Evolutionary conservation across 2,797 vertebrate genomes (phyloP).

Genomic region (Eurystomus glaucurus): DNA sequence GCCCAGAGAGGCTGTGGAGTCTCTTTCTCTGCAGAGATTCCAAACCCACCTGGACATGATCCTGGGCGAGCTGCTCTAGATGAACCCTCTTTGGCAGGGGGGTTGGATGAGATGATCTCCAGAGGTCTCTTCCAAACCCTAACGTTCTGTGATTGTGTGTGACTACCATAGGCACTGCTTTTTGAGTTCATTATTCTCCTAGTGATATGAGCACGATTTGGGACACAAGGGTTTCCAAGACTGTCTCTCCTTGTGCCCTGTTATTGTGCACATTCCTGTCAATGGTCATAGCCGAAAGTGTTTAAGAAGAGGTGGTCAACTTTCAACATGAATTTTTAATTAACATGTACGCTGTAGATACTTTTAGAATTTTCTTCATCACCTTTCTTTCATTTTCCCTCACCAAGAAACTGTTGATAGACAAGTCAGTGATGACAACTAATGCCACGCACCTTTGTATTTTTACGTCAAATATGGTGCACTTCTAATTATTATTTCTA

Average conservation of each 20-base stretch:
- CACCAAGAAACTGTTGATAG: rapidly evolving
- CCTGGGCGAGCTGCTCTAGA: not conserved
- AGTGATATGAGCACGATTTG: rapidly evolving
- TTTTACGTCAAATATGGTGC: not conserved
- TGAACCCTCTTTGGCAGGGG: not conserved
- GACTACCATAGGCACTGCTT: rapidly evolving
- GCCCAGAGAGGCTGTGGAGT: not conserved
- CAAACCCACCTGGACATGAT: not conserved
- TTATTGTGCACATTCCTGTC: rapidly evolving
- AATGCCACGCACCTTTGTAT: not conserved
- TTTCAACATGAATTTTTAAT: not conserved
- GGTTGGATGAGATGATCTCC: not conserved
- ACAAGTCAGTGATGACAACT: not conserved
- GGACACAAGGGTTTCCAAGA: not conserved
- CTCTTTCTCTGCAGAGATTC: not conserved
- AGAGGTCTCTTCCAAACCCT: not conserved
- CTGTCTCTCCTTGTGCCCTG: rapidly evolving
- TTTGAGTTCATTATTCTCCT: not conserved
- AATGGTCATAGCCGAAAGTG: not conserved
- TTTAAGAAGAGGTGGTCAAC: not conserved
- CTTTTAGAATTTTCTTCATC: not conserved
- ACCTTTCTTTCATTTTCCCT: not conserved
- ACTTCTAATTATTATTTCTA: not conserved
- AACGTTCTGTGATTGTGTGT: not conserved
- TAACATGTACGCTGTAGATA: not conserved